Evolutionary conservation across 1,140 invertebrate species (phyloP).

Genomic region (Mamestra configurata): DNA sequence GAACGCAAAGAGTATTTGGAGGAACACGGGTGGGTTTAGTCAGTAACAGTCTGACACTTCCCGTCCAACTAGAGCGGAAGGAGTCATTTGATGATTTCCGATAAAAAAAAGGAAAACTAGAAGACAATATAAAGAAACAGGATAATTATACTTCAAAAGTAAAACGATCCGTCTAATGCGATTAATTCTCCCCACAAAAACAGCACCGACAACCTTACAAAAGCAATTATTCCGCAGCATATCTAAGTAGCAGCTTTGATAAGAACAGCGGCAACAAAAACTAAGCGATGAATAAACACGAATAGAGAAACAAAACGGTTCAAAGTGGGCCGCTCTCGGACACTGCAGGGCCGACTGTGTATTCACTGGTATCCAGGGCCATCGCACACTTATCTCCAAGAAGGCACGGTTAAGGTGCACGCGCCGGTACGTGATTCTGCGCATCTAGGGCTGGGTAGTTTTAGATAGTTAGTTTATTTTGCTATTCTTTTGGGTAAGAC

Average conservation of each 20-base stretch:
- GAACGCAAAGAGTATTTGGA: no score
- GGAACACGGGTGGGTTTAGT: no score
- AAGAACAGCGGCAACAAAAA: constrained; percentile 17
- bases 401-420: constrained; percentile 51
- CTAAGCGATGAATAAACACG: constrained; percentile 39
- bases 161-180: neutral
- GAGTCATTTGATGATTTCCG: no score
- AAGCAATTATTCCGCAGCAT: constrained; percentile 35
- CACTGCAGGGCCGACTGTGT: no score
- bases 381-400: constrained; percentile 59
- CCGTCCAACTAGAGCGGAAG: no score
- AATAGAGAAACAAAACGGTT: constrained; percentile 41
- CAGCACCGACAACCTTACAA: neutral
- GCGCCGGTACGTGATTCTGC: constrained; percentile 61
- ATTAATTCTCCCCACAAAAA: neutral
- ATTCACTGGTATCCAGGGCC: constrained; percentile 44
- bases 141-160: neutral
- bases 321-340: constrained; percentile 21
- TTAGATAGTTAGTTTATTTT: no score
- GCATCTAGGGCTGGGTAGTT: no score
- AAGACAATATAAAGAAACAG: no score
- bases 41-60: no score
- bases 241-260: constrained; percentile 28
- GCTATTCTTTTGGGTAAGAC: no score
- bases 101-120: no score